These are phyloP conservation scores for Pristionchus japonicus DNA, from an alignment of 2,888 invertebrate species.

Conservation along the genomic window DNA sequence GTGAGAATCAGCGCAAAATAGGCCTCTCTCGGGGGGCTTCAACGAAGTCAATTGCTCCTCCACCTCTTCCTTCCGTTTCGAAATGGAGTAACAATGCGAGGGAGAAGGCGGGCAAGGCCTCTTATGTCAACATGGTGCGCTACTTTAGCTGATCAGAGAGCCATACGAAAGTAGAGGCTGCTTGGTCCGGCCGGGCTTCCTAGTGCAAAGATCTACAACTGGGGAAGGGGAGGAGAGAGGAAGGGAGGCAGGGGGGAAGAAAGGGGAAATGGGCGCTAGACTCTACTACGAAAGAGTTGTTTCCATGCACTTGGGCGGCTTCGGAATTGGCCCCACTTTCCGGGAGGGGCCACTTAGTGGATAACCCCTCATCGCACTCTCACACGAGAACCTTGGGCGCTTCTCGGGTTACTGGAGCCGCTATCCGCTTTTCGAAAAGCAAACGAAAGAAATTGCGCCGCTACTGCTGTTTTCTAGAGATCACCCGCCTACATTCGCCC, in stretches of 20 bases:
- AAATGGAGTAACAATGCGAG: background rate
- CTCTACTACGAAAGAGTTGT: background rate
- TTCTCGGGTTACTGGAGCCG: background rate
- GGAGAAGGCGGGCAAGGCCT: background rate
- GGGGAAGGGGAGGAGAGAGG: background rate
- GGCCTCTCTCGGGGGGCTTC: background rate
- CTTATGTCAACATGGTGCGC: background rate
- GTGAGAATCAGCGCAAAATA: background rate
- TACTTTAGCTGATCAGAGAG: background rate
- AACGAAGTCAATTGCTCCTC: background rate
- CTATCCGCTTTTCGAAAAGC: no score
- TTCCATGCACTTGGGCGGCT: background rate
- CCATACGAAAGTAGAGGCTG: background rate
- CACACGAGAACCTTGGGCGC: background rate
- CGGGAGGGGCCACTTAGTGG: background rate
- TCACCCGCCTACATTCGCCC: no score
- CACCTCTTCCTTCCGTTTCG: background rate
- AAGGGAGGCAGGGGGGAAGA: background rate
- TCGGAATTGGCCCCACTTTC: no score
- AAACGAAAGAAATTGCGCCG: no score
- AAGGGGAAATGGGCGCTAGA: background rate
- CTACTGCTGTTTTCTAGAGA: no score
- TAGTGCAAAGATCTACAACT: background rate
- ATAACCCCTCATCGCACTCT: background rate
- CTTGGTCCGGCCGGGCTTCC: background rate